These are phyloP conservation scores for Hippocampus kuda DNA, from an alignment of 2,797 vertebrate species.

Conservation along the genomic window DNA sequence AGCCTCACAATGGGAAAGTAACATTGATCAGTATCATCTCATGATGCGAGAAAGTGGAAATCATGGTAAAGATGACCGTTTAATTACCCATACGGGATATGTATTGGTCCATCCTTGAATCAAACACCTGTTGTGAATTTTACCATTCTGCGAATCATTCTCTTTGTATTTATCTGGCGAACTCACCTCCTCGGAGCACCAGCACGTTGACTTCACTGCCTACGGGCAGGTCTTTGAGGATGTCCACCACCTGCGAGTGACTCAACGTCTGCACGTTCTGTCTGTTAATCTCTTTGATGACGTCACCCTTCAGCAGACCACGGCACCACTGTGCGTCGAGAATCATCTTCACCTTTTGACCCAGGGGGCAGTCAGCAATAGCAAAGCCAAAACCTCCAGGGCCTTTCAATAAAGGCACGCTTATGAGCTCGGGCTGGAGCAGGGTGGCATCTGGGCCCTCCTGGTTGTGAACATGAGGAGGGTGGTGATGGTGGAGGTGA, in stretches of 20 bases:
- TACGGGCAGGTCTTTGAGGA: constrained; percentile 89
- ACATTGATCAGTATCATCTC: too few species aligned
- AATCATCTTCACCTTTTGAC: constrained; percentile 99
- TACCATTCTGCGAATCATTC: too few species aligned
- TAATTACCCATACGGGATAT: too few species aligned
- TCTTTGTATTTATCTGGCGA: not conserved
- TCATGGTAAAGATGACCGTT: too few species aligned
- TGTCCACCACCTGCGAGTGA: constrained; percentile 93
- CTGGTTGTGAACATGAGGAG: constrained; percentile 33
- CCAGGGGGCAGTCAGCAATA: constrained; percentile 88
- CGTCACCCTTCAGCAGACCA: constrained; percentile 88
- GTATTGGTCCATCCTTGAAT: too few species aligned
- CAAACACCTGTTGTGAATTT: too few species aligned
- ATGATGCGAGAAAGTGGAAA: too few species aligned
- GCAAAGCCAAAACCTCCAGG: constrained; percentile 95
- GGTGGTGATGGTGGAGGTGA: constrained; percentile 15
- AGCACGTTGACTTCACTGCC: constrained; percentile 88
- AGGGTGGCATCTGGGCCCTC: constrained; percentile 75
- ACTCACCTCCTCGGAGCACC: constrained; percentile 87
- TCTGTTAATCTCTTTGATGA: constrained; percentile 93
- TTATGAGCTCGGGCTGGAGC: constrained; percentile 83
- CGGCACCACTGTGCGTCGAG: constrained; percentile 96
- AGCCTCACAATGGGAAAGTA: too few species aligned
- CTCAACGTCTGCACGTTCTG: constrained; percentile 90
- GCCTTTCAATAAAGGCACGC: constrained; percentile 82